Percentiles rank a stretch among this genome's conserved stretches.
Evolutionary conservation across 2,888 invertebrate species (phyloP).

Genomic region (Nephrotoma guestfalica): DNA sequence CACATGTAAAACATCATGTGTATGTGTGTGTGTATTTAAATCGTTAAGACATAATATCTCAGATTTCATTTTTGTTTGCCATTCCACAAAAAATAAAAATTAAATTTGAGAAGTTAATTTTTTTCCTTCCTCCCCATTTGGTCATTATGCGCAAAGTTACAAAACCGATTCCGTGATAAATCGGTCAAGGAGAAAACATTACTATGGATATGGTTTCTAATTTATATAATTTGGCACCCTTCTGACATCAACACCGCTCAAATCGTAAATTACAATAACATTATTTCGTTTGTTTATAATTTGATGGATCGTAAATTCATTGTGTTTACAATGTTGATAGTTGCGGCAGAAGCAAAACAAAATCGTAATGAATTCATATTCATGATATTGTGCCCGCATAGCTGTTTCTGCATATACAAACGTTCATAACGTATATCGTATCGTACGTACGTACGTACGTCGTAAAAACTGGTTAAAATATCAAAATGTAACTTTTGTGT

Average conservation of each 20-base stretch:
- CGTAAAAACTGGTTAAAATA: background rate
- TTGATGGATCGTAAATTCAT: background rate
- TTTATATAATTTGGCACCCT: background rate
- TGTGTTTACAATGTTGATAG: background rate
- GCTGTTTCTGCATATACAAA: background rate
- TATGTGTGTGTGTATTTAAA: background rate
- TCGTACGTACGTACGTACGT: background rate
- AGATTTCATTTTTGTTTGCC: background rate
- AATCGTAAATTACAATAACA: background rate
- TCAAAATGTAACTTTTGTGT: background rate
- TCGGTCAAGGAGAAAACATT: background rate
- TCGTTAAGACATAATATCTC: background rate
- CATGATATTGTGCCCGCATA: background rate
- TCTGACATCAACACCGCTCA: background rate
- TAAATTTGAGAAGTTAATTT: background rate
- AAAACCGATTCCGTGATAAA: background rate
- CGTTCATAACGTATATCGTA: background rate
- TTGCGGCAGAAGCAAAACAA: background rate
- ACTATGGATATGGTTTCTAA: background rate
- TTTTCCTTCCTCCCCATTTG: background rate
- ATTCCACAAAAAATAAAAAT: background rate
- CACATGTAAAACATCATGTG: background rate
- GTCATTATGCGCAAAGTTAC: background rate
- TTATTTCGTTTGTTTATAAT: background rate
- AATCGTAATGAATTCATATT: background rate